phyloP scores from a whole-genome alignment of 2,797 vertebrate species.

The Cyclura pinguis region DNA sequence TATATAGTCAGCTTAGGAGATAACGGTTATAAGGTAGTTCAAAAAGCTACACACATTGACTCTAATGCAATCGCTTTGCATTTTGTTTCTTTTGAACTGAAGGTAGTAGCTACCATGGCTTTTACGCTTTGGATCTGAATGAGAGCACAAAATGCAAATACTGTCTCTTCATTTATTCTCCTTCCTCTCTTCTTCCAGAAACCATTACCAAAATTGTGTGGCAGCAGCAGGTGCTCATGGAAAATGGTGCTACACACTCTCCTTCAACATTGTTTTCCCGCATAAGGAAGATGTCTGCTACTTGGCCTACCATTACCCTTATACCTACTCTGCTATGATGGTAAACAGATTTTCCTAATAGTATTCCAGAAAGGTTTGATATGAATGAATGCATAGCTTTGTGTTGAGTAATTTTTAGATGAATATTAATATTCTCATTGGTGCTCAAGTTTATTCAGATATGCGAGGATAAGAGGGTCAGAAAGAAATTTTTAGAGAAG shows the following conservation, averaged over 20 bases:
- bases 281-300: slow-evolving; percentile 92
- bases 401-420: not conserved
- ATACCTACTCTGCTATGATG: slow-evolving; percentile 90
- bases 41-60: not conserved
- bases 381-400: accelerated
- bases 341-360: slow-evolving; percentile 73
- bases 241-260: slow-evolving; percentile 87
- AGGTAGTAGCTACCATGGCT: not conserved
- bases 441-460: not conserved
- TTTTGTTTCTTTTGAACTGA: not conserved
- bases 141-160: not conserved
- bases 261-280: slow-evolving; percentile 88
- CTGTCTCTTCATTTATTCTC: not conserved
- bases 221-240: slow-evolving; percentile 51
- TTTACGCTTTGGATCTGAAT: not conserved
- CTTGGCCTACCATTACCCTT: slow-evolving; percentile 94
- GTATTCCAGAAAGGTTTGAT: not conserved
- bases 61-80: not conserved
- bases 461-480: not conserved
- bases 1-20: not conserved
- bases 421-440: not conserved
- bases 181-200: slow-evolving; percentile 78
- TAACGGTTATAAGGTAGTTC: not conserved
- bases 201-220: slow-evolving; percentile 81
- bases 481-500: not conserved